phyloP scores from a whole-genome alignment of 2,888 invertebrate species.

The Bembecia ichneumoniformis region DNA sequence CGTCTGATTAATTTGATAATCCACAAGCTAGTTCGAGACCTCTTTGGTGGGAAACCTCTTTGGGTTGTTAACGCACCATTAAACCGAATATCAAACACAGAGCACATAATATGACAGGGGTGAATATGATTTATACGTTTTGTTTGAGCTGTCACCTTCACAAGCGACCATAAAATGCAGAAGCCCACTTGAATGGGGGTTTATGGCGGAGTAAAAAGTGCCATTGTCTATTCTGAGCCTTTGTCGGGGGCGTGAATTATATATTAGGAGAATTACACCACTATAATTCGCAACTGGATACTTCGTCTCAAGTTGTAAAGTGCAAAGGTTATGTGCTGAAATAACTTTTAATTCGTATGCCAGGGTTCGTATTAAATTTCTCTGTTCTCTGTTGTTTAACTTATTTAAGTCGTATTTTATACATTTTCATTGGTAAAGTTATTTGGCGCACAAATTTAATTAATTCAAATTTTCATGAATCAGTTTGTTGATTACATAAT shows the following conservation, averaged over 20 bases:
- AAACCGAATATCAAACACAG: slow-evolving; percentile 36
- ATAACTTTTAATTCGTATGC: background rate
- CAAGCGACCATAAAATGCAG: slow-evolving; percentile 31
- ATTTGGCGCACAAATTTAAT: too few relatives aligned
- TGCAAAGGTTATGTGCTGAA: background rate
- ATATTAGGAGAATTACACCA: slow-evolving; percentile 1
- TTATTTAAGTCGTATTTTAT: too few relatives aligned
- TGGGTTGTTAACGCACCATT: slow-evolving; percentile 28
- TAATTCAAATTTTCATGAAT: too few relatives aligned
- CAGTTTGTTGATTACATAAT: too few relatives aligned
- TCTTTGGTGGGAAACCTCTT: slow-evolving; percentile 5
- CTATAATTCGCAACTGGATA: background rate
- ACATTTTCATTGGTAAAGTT: too few relatives aligned
- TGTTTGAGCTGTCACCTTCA: slow-evolving; percentile 24
- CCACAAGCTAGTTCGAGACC: background rate
- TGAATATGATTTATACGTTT: slow-evolving; percentile 20
- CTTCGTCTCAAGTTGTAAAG: background rate
- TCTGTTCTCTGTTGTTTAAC: too few relatives aligned
- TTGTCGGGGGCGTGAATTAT: slow-evolving; percentile 21
- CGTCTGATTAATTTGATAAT: background rate
- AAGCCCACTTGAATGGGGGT: slow-evolving; percentile 18
- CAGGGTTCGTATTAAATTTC: background rate
- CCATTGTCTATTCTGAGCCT: slow-evolving; percentile 26
- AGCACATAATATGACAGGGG: slow-evolving; percentile 7
- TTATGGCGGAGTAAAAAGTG: slow-evolving; percentile 23